phyloP scores from a whole-genome alignment of 2,797 vertebrate species.

The Yasuhikotakia modesta region DNA sequence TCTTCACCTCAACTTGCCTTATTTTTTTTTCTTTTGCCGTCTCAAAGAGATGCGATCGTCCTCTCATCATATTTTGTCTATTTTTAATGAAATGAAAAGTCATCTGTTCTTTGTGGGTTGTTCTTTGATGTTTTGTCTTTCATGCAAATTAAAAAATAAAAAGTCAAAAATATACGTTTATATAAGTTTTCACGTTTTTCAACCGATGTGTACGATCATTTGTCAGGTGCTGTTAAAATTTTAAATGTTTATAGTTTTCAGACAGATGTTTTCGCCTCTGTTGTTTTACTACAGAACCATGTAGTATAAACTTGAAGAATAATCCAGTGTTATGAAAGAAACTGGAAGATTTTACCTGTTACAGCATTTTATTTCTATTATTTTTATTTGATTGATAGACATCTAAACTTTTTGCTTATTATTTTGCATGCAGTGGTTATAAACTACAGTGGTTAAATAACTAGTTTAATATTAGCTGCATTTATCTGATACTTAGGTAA shows the following conservation, averaged over 20 bases:
- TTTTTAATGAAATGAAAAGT: conserved; percentile 76
- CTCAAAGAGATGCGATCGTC: conserved; percentile 67
- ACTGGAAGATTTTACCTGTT: too few relatives aligned
- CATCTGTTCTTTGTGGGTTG: conserved; percentile 79
- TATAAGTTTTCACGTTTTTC: neutral
- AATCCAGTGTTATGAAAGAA: too few relatives aligned
- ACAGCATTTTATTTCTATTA: too few relatives aligned
- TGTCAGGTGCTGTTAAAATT: neutral
- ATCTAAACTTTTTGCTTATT: too few relatives aligned
- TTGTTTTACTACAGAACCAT: too few relatives aligned
- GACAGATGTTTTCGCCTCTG: too few relatives aligned
- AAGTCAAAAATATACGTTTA: neutral
- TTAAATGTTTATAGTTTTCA: neutral
- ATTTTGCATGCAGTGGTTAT: too few relatives aligned
- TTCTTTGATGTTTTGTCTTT: conserved; percentile 80
- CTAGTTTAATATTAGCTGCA: too few relatives aligned
- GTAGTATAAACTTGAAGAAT: too few relatives aligned
- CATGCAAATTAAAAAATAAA: conserved; percentile 69
- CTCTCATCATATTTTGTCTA: conserved; percentile 71
- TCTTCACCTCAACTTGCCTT: conserved; percentile 69
- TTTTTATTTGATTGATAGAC: too few relatives aligned
- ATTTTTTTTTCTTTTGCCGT: conserved; percentile 51
- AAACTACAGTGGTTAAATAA: too few relatives aligned
- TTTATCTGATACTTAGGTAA: too few relatives aligned
- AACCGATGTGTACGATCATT: neutral